Evolutionary conservation across 2,797 vertebrate genomes (phyloP).

Genomic region (Pempheris klunzingeri): DNA sequence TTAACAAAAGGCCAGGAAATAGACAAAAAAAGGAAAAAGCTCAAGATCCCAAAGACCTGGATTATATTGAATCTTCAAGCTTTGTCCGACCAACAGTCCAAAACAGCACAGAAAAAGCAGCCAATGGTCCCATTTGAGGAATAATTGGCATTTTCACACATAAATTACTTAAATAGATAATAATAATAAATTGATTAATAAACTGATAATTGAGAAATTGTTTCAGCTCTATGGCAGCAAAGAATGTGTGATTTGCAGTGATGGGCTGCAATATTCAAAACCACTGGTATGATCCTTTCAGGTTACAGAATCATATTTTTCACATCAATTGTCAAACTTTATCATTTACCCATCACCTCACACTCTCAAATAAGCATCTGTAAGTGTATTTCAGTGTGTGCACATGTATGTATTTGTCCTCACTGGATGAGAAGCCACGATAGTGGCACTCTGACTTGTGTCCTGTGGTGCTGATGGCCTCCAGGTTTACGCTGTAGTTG

Average conservation of each 20-base stretch:
- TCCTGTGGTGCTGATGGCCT: conserved; percentile 91
- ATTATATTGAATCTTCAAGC: not conserved
- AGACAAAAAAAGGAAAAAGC: not conserved
- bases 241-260: too few species aligned
- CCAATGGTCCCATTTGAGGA: not conserved
- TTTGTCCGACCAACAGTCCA: not conserved
- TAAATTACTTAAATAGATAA: not conserved
- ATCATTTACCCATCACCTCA: not conserved
- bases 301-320: not conserved
- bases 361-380: not conserved
- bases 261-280: too few species aligned
- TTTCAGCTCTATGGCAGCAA: not conserved
- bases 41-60: not conserved
- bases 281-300: too few species aligned
- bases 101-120: not conserved
- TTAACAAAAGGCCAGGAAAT: not conserved
- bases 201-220: not conserved
- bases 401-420: conserved; percentile 55
- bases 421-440: conserved; percentile 91
- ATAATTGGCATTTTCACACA: not conserved
- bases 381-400: not conserved
- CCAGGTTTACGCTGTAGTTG: conserved; percentile 90
- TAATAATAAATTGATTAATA: not conserved
- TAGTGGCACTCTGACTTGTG: conserved; percentile 87
- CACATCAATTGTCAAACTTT: not conserved